Percentiles rank a stretch among this genome's conserved stretches.
Conservation (phyloP, 1,140 invertebrate genomes). For the silkworm (Bombyx mori) region ASM3026992v2 NC_085116.1:10840501-10841000, state of each 20-base stretch:
- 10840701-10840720: background rate
- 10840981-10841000: constrained; percentile 18
- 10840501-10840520: constrained; percentile 82
- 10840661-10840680: constrained; percentile 72
- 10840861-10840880: constrained; percentile 22
- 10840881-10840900: background rate
- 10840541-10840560: constrained; percentile 87
- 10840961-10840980: too few relatives aligned
- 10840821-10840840: constrained; percentile 49
- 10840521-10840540: constrained; percentile 86
- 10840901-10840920: background rate
- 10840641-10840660: constrained; percentile 78
- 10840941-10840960: background rate
- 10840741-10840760: background rate
- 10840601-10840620: constrained; percentile 86
- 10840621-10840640: constrained; percentile 78
- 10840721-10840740: background rate
- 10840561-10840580: constrained; percentile 91
- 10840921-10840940: background rate
- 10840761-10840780: constrained; percentile 35
- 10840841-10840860: constrained; percentile 41
- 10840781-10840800: constrained; percentile 37
- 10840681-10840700: constrained; percentile 64
- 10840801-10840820: constrained; percentile 46
- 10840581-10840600: constrained; percentile 84